phyloP scores from a whole-genome alignment of 2,888 invertebrate genomes.

The Drosophila longiperda region DNA sequence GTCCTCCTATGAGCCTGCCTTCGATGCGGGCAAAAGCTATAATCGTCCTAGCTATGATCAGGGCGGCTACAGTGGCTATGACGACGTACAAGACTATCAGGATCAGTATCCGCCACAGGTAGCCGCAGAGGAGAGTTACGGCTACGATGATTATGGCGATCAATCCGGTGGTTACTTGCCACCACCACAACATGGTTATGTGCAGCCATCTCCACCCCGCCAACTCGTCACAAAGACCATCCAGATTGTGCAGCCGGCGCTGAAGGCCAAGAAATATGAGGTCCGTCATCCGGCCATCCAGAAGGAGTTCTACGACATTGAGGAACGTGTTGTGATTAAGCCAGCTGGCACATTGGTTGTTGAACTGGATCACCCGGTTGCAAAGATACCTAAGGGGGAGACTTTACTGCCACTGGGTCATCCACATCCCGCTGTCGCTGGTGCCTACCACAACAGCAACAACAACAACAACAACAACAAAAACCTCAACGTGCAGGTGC shows the following conservation, averaged over 20 bases:
- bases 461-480: conserved; percentile 55
- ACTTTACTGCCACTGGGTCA: conserved; percentile 80
- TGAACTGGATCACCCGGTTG: conserved; percentile 87
- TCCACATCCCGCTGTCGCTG: conserved; percentile 81
- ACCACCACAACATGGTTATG: conserved; percentile 61
- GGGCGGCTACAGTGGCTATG: conserved; percentile 63
- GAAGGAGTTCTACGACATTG: conserved; percentile 88
- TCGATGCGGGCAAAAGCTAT: conserved; percentile 63
- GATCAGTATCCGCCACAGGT: conserved; percentile 81
- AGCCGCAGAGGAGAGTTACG: conserved; percentile 58
- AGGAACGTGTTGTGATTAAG: conserved; percentile 87
- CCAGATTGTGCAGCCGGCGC: conserved; percentile 87
- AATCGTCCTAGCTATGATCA: conserved; percentile 72
- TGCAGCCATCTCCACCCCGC: conserved; percentile 62
- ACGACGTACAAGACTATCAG: conserved; percentile 65
- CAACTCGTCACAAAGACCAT: conserved; percentile 86
- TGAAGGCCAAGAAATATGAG: conserved; percentile 87
- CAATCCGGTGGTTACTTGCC: conserved; percentile 56
- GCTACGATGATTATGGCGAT: conserved; percentile 72
- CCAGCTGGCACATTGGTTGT: conserved; percentile 88
- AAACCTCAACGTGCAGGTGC: conserved; percentile 64
- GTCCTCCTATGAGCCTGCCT: conserved; percentile 39
- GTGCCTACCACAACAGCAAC: conserved; percentile 62
- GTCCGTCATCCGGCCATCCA: conserved; percentile 88
- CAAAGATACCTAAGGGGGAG: conserved; percentile 86